Base-by-base conservation (phyloP, 1,140 invertebrate genomes). In the Dendroctonus ponderosae region DNA sequence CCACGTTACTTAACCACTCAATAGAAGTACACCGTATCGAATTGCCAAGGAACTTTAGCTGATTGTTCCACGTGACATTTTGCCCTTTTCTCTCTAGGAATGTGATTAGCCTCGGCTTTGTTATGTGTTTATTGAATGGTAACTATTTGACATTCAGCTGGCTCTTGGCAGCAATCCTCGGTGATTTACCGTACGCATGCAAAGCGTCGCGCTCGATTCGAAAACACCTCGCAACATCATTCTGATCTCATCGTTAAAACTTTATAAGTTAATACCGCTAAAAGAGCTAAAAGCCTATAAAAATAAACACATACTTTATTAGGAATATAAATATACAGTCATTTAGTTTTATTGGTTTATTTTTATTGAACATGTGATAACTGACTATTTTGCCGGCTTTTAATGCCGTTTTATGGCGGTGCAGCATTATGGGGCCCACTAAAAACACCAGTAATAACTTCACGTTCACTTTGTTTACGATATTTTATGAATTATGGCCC, bases 291-390 rank as follows among this genome's bases (percentile, higher is more conserved):
- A 62, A 68, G 66, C 59, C 66, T 53, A 68, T 68, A 62, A 63
- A 63, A 68, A 62, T 63, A 68, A 62, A 62, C 66, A 62, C 49
- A 62, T 63, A 68, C 61, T 63, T 68, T 68, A 68, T 68, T 68
- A 69, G 57, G 62, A 58, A 61, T 61, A 66, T 61, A 65, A 69
- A 66, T 62, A 62, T 54, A 68, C 59, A 43, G 51, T 48, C 59
- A 62, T 68, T 62, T 58, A 58, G 6, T 62, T 68, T 62, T 62
- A 68, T 68, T 62, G 51, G 60, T 68, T 68, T 68, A 67, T 67
- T 67, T 67, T 67, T 61, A 67, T 67, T 54, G 65, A 59, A 52
- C 65, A 65, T 61, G 57, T 59, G 65, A 67, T 67, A 67, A 67
- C 53, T 66, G 64, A 66, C 61, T 66, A 59, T 57, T 49, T 57